These are phyloP conservation scores for Argynnis bischoffii DNA, from an alignment of 2,888 invertebrate genomes.

Conservation along the genomic window DNA sequence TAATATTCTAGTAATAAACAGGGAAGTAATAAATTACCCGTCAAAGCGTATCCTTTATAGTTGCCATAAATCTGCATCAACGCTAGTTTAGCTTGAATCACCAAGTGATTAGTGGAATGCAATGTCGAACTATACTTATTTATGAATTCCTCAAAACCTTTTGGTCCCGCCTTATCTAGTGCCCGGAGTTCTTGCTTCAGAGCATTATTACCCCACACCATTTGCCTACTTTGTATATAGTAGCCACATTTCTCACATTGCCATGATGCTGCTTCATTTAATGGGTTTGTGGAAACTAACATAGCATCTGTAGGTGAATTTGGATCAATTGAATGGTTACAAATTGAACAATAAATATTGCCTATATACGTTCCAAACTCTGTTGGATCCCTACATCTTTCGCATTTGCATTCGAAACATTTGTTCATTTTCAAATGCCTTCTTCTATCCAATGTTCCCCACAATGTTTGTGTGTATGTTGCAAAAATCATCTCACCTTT, in stretches of 20 bases:
- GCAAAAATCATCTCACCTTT: constrained; percentile 86
- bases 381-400: constrained; percentile 86
- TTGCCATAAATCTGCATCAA: constrained; percentile 87
- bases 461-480: constrained; percentile 87
- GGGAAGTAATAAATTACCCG: constrained; percentile 64
- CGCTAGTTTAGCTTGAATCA: constrained; percentile 86
- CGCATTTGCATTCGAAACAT: constrained; percentile 86
- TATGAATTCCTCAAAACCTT: constrained; percentile 84
- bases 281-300: constrained; percentile 83
- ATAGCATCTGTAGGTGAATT: constrained; percentile 62
- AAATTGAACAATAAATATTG: constrained; percentile 84
- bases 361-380: constrained; percentile 86
- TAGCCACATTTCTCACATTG: constrained; percentile 85
- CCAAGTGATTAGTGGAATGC: constrained; percentile 86
- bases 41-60: constrained; percentile 76
- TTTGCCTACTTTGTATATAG: constrained; percentile 80
- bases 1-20: not conserved
- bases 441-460: constrained; percentile 86
- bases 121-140: constrained; percentile 83
- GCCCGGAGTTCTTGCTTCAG: constrained; percentile 82
- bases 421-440: constrained; percentile 83
- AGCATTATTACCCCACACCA: constrained; percentile 84
- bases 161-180: constrained; percentile 78
- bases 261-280: constrained; percentile 84
- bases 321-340: constrained; percentile 72